phyloP scores from a whole-genome alignment of 2,797 vertebrate species.

The Tragelaphus oryx region DNA sequence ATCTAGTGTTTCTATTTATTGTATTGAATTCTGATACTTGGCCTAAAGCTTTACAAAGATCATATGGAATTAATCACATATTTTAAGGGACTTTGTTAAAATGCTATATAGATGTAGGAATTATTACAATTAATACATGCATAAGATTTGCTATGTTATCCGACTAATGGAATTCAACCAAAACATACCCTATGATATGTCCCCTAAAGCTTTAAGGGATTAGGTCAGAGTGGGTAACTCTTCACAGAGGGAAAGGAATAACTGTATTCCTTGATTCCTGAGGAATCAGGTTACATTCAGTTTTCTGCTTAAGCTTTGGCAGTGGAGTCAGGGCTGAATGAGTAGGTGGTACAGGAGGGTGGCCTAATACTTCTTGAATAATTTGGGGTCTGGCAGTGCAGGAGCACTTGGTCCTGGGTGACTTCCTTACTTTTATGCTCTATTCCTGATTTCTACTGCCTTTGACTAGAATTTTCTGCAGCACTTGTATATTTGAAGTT shows the following conservation, averaged over 20 bases:
- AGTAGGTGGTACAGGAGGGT: not conserved
- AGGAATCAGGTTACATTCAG: not conserved
- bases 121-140: not conserved
- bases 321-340: not conserved
- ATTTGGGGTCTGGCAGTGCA: not conserved
- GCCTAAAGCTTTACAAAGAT: not conserved
- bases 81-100: conserved; percentile 11
- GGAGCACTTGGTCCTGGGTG: not conserved
- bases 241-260: not conserved
- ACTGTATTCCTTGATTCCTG: not conserved
- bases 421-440: not conserved
- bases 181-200: not conserved
- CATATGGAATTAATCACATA: not conserved
- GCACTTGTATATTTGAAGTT: conserved; percentile 28
- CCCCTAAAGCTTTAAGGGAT: not conserved
- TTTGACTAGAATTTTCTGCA: conserved; percentile 18
- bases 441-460: not conserved
- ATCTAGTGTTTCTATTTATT: not conserved
- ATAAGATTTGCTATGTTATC: not conserved
- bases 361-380: not conserved
- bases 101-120: not conserved
- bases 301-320: not conserved
- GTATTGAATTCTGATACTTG: not conserved
- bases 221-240: not conserved
- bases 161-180: not conserved